phyloP scores from a whole-genome alignment of 2,888 invertebrate species.

The Athetis lepigone region DNA sequence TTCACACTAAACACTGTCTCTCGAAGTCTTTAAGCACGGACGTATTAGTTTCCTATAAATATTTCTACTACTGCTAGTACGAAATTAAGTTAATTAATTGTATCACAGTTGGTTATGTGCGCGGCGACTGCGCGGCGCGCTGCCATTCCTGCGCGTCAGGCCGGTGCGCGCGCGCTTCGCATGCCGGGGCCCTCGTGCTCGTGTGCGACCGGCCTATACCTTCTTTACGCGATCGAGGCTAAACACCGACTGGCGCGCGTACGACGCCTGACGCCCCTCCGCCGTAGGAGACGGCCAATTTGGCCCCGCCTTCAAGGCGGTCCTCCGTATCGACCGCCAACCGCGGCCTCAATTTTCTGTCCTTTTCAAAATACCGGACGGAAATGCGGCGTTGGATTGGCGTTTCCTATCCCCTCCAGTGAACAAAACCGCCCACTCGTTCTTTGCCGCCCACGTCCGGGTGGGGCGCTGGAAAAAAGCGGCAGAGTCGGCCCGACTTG shows the following conservation, averaged over 20 bases:
- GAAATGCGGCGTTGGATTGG: conserved; percentile 77
- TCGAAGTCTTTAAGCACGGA: conserved; percentile 87
- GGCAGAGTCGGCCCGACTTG: conserved; percentile 85
- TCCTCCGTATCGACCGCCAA: conserved; percentile 75
- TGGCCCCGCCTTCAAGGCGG: conserved; percentile 82
- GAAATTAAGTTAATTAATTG: conserved; percentile 78
- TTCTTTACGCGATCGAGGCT: conserved; percentile 83
- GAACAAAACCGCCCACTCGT: conserved; percentile 68
- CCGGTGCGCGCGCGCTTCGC: conserved; percentile 85
- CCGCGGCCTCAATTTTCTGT: conserved; percentile 75
- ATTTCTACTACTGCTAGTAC: conserved; percentile 74
- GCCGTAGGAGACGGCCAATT: conserved; percentile 87
- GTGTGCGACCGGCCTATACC: conserved; percentile 81
- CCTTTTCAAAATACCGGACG: conserved; percentile 78
- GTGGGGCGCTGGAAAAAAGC: conserved; percentile 86
- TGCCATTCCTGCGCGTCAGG: conserved; percentile 86
- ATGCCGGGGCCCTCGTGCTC: conserved; percentile 78
- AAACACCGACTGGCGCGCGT: conserved; percentile 89
- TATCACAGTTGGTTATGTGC: conserved; percentile 88
- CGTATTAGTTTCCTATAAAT: conserved; percentile 79
- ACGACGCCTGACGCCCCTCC: conserved; percentile 87
- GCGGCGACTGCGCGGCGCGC: conserved; percentile 88
- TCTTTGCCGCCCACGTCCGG: conserved; percentile 76
- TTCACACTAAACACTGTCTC: conserved; percentile 89
- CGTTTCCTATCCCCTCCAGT: conserved; percentile 74